Evolutionary conservation across 2,113 vertebrate species (phyloP), one percentile per base, ranked within the genome.

Genomic region (Galbula dea): DNA sequence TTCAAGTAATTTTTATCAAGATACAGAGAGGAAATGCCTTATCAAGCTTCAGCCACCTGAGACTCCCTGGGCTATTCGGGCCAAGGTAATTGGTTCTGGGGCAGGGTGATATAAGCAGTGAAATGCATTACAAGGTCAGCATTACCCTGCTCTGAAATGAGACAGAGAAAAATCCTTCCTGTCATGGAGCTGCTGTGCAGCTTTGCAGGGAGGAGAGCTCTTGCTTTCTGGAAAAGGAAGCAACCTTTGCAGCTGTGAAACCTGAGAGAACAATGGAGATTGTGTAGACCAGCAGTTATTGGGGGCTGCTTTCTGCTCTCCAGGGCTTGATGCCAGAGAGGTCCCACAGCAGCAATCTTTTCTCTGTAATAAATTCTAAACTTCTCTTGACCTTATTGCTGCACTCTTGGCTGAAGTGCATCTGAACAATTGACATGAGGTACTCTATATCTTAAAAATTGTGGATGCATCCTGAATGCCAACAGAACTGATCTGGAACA

Each of bases 181-280:
- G 67, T 22, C 5, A 1, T 10, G 34, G 34, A 69, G 75, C 82
- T 93, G 82, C 79, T 55, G 39, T 74, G 90, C 72, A 62, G 82
- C 66, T 85, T 73, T 91, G 46, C 68, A 74, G 82, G 37, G 29
- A 76, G 32, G 37, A 83, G 34, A 80, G 68, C 55, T 89, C n/a
- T 62, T 76, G 39, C 79, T 55, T 83, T 74, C 59, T 94, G 86
- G 68, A 88, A 86, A 63, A 81, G 86, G 80, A 90, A 95, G 86
- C 68, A 95, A 91, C 88, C 89, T 91, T 86, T 80, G 85, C 92
- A 95, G 96, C 95, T 96, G 88, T 95, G 95, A 96, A 96, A 96
- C 88, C 69, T 78, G 92, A 96, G 92, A 95, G 61, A 94, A 93
- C 94, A 95, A 94, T 94, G 90, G 86, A 72, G 73, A 52, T 61